Conservation (phyloP, 2,888 invertebrate species). For the Aphodius granarius region DNA sequence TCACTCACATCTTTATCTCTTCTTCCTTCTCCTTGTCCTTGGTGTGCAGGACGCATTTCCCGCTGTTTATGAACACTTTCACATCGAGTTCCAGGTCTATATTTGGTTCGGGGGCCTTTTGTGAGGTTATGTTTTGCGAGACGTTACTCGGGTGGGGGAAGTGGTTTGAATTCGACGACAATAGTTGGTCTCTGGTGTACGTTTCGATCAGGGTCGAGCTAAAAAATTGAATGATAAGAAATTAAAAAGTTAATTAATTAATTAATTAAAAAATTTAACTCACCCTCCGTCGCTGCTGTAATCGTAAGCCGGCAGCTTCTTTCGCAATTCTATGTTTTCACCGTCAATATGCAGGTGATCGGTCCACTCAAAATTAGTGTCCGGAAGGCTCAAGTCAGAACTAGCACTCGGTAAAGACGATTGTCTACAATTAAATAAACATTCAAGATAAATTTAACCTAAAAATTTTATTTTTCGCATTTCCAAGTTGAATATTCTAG, state of each 20-base stretch:
- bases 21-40: slow-evolving; percentile 75
- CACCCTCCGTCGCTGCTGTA: slow-evolving; percentile 47
- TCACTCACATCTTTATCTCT: slow-evolving; percentile 60
- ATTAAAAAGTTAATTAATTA: not conserved
- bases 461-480: not conserved
- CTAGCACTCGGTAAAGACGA: slow-evolving; percentile 77
- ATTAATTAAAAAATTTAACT: not conserved
- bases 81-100: slow-evolving; percentile 96
- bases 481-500: not conserved
- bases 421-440: slow-evolving; percentile 68
- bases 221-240: too few relatives aligned
- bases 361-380: slow-evolving; percentile 62
- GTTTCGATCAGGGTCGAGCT: slow-evolving; percentile 11
- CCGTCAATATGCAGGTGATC: slow-evolving; percentile 66
- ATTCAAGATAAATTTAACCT: too few relatives aligned
- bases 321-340: slow-evolving; percentile 64
- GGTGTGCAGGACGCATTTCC: slow-evolving; percentile 95
- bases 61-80: slow-evolving; percentile 94
- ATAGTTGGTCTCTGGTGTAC: slow-evolving; percentile 43
- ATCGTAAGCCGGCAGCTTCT: slow-evolving; percentile 54
- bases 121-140: slow-evolving; percentile 46
- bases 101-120: slow-evolving; percentile 81
- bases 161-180: slow-evolving; percentile 35
- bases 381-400: slow-evolving; percentile 67
- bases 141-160: slow-evolving; percentile 25